These are phyloP conservation scores for Eupithecia subfuscata DNA, from an alignment of 2,888 invertebrate species.

Conservation along the genomic window DNA sequence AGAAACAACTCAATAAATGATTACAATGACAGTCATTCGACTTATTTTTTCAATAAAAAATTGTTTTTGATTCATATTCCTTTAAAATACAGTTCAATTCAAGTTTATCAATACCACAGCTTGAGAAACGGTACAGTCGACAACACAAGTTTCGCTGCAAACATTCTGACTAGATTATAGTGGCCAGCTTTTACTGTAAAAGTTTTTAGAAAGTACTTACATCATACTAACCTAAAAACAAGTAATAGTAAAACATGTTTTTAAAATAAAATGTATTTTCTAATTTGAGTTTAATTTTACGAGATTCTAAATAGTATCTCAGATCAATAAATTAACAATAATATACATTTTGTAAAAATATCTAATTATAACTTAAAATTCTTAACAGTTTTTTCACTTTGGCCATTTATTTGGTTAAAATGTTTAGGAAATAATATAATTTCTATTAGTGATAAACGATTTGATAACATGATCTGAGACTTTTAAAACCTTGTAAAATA, in stretches of 20 bases:
- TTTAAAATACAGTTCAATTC: not conserved
- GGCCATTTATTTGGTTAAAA: constrained; percentile 35
- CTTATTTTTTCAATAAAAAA: constrained; percentile 4
- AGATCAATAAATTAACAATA: constrained; percentile 31
- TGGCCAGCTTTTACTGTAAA: not conserved
- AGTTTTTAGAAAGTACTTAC: constrained; percentile 4
- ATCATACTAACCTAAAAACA: constrained; percentile 10
- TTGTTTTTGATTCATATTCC: not conserved
- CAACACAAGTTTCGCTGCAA: constrained; percentile 27
- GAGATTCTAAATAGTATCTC: constrained; percentile 36
- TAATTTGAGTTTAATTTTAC: constrained; percentile 20
- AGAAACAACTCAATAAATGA: not conserved
- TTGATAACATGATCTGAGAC: constrained; percentile 25
- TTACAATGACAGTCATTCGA: not conserved
- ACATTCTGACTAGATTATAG: constrained; percentile 41
- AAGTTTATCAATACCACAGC: constrained; percentile 53
- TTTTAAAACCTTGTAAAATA: constrained; percentile 19
- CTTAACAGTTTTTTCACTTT: constrained; percentile 27
- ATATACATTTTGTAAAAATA: constrained; percentile 8
- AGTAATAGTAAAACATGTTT: not conserved
- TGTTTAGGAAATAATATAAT: not conserved
- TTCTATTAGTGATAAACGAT: constrained; percentile 15
- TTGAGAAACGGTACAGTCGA: constrained; percentile 47
- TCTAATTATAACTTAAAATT: constrained; percentile 17
- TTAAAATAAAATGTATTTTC: constrained; percentile 12